phyloP scores from a whole-genome alignment of 1,140 invertebrate genomes.

The Gryon sp. region DNA sequence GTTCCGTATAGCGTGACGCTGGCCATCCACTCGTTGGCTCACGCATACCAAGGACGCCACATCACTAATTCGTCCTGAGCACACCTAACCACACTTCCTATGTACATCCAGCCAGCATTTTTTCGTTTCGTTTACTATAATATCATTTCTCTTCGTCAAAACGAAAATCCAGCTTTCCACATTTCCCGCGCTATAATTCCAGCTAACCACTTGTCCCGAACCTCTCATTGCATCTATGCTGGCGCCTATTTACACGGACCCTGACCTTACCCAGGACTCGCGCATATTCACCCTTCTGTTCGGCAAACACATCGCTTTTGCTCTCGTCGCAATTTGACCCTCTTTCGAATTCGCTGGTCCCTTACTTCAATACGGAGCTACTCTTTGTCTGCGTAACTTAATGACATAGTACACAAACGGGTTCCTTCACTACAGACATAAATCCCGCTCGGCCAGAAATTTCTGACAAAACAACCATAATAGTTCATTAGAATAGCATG shows the following conservation, averaged over 20 bases:
- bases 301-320: conserved; percentile 29
- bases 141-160: conserved; percentile 54
- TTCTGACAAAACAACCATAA: no score
- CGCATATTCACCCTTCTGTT: conserved; percentile 61
- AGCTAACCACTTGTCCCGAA: conserved; percentile 18
- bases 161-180: conserved; percentile 47
- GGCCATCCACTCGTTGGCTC: conserved; percentile 73
- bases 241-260: conserved; percentile 58
- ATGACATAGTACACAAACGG: conserved; percentile 34
- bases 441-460: not conserved
- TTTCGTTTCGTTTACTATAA: conserved; percentile 37
- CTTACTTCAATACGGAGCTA: conserved; percentile 26
- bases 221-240: conserved; percentile 30
- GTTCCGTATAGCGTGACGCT: conserved; percentile 73
- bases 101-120: conserved; percentile 17
- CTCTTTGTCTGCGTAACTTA: conserved; percentile 15
- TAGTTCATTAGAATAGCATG: not conserved
- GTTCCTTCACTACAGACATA: conserved; percentile 5
- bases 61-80: conserved; percentile 63
- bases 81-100: conserved; percentile 53
- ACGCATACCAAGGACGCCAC: conserved; percentile 71
- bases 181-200: conserved; percentile 30
- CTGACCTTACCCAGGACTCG: conserved; percentile 62
- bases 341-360: conserved; percentile 41
- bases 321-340: conserved; percentile 57